Evolutionary conservation across 2,797 vertebrate species (phyloP).

Genomic region (Malacoctenus gilli): DNA sequence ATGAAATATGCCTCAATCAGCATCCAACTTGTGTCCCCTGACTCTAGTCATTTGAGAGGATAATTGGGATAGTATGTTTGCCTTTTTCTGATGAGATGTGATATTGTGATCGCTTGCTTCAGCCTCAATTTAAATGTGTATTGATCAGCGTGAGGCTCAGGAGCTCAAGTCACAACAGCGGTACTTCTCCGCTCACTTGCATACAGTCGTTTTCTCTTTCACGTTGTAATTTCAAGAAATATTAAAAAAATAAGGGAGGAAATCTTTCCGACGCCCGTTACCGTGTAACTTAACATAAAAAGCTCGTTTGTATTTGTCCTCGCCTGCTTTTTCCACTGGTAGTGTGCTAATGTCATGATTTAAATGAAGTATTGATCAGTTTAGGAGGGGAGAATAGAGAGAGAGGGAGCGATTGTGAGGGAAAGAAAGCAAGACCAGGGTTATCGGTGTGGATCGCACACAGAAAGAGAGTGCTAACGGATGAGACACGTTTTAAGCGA

Average conservation of each 20-base stretch:
- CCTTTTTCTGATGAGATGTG: conserved; percentile 75
- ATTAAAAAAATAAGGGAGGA: too few species aligned
- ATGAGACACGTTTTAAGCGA: conserved; percentile 78
- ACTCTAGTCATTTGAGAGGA: conserved; percentile 73
- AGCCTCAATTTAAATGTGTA: conserved; percentile 82
- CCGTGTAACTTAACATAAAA: conserved; percentile 43
- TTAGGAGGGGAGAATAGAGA: conserved; percentile 89
- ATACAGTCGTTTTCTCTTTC: conserved; percentile 68
- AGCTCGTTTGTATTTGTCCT: conserved; percentile 69
- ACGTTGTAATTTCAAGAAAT: conserved; percentile 56
- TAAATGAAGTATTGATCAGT: conserved; percentile 93
- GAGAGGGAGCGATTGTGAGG: conserved; percentile 87
- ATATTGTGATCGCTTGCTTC: conserved; percentile 71
- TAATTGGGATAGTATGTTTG: conserved; percentile 77
- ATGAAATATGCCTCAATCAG: conserved; percentile 77
- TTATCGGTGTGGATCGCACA: conserved; percentile 86
- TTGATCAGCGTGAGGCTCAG: conserved; percentile 78
- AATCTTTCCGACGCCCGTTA: conserved; percentile 44
- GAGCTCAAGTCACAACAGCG: conserved; percentile 76
- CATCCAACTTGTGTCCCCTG: conserved; percentile 61
- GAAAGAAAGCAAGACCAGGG: conserved; percentile 87
- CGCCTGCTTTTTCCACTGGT: conserved; percentile 70
- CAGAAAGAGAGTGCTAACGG: conserved; percentile 83
- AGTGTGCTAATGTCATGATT: conserved; percentile 89
- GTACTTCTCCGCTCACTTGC: conserved; percentile 64